Percentiles rank a stretch among this genome's conserved stretches.
phyloP scores from a whole-genome alignment of 2,888 invertebrate species.

The Slavum lentiscoides region DNA sequence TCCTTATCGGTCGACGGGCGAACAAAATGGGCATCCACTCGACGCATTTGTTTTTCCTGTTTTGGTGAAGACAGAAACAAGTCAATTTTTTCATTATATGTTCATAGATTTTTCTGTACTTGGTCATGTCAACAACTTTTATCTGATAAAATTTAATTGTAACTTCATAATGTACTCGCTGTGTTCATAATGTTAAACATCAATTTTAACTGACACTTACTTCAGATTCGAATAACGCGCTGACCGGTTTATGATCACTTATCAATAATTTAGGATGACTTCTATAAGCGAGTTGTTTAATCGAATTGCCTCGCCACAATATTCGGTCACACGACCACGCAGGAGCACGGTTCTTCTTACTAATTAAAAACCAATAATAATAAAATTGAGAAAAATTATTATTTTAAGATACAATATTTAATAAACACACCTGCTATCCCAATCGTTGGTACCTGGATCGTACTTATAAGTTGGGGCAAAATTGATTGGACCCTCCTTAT shows the following conservation, averaged over 20 bases:
- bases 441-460: slow-evolving; percentile 90
- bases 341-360: slow-evolving; percentile 93
- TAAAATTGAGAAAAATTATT: no score
- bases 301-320: slow-evolving; percentile 84
- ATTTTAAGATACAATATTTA: slow-evolving; percentile 3
- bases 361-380: slow-evolving; percentile 59
- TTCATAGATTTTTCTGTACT: slow-evolving; percentile 88
- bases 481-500: slow-evolving; percentile 81
- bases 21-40: no score
- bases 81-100: slow-evolving; percentile 94
- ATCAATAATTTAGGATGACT: slow-evolving; percentile 83
- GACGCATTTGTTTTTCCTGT: no score
- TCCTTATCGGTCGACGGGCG: no score
- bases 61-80: no score
- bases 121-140: slow-evolving; percentile 81
- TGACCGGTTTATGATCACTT: slow-evolving; percentile 98
- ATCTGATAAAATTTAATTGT: slow-evolving; percentile 63
- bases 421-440: slow-evolving; percentile 76
- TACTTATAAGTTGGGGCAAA: slow-evolving; percentile 98
- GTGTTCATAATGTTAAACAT: background rate
- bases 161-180: background rate
- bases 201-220: slow-evolving; percentile 58
- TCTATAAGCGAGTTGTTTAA: slow-evolving; percentile 74
- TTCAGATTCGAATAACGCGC: slow-evolving; percentile 78
- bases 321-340: slow-evolving; percentile 99